A percentile compares a stretch with the other conserved stretches of the same genome.
Conservation (phyloP, 2,113 vertebrate genomes). For the Ia io region DNA sequence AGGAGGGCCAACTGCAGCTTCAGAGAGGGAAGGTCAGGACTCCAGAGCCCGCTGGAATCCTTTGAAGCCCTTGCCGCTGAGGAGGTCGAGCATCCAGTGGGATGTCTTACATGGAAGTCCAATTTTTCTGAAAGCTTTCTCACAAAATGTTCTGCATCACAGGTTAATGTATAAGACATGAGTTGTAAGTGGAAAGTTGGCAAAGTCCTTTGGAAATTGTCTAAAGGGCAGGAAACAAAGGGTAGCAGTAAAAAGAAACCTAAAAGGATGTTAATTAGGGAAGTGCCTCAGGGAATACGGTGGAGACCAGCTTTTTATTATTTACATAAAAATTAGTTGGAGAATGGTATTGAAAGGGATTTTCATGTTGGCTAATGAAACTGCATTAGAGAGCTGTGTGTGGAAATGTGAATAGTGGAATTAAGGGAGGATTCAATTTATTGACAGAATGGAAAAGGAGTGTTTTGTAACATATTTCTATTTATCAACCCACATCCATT, state of each 20-base stretch:
- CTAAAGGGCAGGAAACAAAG: conserved; percentile 81
- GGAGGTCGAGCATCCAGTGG: not conserved
- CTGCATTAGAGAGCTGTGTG: not conserved
- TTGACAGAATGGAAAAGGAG: conserved; percentile 18
- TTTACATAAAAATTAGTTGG: conserved; percentile 82
- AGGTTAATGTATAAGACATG: conserved; percentile 76
- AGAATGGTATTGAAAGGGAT: conserved; percentile 73
- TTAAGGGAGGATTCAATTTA: conserved; percentile 74
- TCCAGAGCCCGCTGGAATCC: not conserved
- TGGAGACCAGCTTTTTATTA: conserved; percentile 80
- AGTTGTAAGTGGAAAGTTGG: conserved; percentile 81
- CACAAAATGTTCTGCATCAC: conserved; percentile 69
- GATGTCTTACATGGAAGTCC: conserved; percentile 53
- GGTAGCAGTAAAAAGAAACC: conserved; percentile 75
- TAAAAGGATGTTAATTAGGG: conserved; percentile 82
- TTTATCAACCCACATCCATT: not conserved
- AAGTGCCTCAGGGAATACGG: conserved; percentile 73
- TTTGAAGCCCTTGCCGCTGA: not conserved
- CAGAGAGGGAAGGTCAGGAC: not conserved
- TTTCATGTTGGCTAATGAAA: conserved; percentile 71
- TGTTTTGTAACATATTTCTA: not conserved
- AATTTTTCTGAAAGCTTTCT: conserved; percentile 68
- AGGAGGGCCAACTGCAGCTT: not conserved
- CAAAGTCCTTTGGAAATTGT: conserved; percentile 79
- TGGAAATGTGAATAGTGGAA: conserved; percentile 61